phyloP scores from a whole-genome alignment of 1,140 invertebrate species.

The Centruroides vittatus region DNA sequence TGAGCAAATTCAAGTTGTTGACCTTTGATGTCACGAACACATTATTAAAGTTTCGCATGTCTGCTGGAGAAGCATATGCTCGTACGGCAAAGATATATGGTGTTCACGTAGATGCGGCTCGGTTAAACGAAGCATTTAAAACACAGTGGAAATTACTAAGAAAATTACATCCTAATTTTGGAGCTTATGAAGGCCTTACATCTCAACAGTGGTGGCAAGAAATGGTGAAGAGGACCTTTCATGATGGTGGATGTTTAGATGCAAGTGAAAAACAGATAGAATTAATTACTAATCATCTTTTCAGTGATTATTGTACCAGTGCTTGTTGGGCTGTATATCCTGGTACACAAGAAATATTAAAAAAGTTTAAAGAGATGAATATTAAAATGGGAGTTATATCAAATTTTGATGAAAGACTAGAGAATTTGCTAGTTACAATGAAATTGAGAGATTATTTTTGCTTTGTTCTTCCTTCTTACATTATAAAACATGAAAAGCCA shows the following conservation, averaged over 20 bases:
- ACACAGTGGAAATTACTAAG: slow-evolving; percentile 44
- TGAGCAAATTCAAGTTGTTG: slow-evolving; percentile 38
- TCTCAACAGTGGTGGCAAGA: slow-evolving; percentile 69
- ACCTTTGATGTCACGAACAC: slow-evolving; percentile 83
- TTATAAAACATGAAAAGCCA: slow-evolving; percentile 57
- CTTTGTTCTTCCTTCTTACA: slow-evolving; percentile 64
- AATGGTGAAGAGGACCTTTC: slow-evolving; percentile 48
- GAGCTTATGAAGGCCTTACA: slow-evolving; percentile 44
- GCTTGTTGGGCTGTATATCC: slow-evolving; percentile 53
- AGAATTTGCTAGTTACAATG: slow-evolving; percentile 45
- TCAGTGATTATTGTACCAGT: slow-evolving; percentile 44
- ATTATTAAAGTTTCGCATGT: slow-evolving; percentile 48
- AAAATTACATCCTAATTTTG: slow-evolving; percentile 62
- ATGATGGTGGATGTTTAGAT: slow-evolving; percentile 23
- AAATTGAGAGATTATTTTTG: slow-evolving; percentile 52
- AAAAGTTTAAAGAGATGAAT: slow-evolving; percentile 30
- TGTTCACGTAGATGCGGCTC: slow-evolving; percentile 35
- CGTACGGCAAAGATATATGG: slow-evolving; percentile 51
- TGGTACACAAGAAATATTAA: slow-evolving; percentile 45
- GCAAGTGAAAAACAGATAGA: slow-evolving; percentile 30
- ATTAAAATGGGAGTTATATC: slow-evolving; percentile 54
- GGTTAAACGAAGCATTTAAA: slow-evolving; percentile 48
- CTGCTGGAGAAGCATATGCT: slow-evolving; percentile 57
- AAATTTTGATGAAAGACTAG: slow-evolving; percentile 70
- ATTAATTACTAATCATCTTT: slow-evolving; percentile 43